A percentile compares a stretch with the other conserved stretches of the same genome.
Evolutionary conservation across 2,797 vertebrate species (phyloP).

Genomic region (Sebastes cheni): DNA sequence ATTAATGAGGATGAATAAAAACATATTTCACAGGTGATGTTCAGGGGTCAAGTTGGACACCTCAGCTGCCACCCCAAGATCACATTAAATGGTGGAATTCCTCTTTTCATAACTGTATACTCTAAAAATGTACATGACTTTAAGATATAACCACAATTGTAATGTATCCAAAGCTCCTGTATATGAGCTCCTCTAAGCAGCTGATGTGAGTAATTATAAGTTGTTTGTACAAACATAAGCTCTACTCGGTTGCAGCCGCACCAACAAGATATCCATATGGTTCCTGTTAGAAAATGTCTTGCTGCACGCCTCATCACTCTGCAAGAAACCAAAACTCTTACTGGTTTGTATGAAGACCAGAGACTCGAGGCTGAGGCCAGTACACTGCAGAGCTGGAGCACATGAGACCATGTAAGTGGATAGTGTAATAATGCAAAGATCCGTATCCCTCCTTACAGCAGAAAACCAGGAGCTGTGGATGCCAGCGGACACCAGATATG

Average conservation of each 20-base stretch:
- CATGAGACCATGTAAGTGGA: constrained; percentile 66
- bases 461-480: constrained; percentile 62
- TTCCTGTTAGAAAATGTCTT: constrained; percentile 72
- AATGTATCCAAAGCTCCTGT: background rate
- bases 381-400: constrained; percentile 46
- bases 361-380: constrained; percentile 48
- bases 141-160: background rate
- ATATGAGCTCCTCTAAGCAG: background rate
- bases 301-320: constrained; percentile 68
- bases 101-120: background rate
- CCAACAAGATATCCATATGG: constrained; percentile 73
- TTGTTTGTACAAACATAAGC: constrained; percentile 59
- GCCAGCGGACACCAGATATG: constrained; percentile 70
- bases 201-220: constrained; percentile 51
- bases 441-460: constrained; percentile 44
- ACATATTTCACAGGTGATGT: background rate
- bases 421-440: constrained; percentile 67
- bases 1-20: constrained; percentile 9
- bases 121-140: background rate
- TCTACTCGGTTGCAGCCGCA: constrained; percentile 43
- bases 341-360: constrained; percentile 45
- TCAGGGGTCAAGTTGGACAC: background rate
- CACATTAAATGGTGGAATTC: background rate
- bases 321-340: constrained; percentile 67
- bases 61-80: background rate